phyloP scores from a whole-genome alignment of 2,888 invertebrate genomes.

The Caenorhabditis uteleia region DNA sequence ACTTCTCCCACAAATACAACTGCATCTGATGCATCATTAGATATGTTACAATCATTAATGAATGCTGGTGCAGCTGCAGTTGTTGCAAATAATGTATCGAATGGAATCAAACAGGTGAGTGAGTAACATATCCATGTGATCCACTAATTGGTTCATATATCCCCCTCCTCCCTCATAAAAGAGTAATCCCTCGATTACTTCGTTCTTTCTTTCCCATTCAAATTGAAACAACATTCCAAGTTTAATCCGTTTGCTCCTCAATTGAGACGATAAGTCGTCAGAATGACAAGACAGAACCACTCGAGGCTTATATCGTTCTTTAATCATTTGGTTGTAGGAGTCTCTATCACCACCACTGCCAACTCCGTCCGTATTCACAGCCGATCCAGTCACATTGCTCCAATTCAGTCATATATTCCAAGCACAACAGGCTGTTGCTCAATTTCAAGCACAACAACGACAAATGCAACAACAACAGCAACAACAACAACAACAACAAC shows the following conservation, averaged over 20 bases:
- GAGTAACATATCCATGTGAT: too few relatives aligned
- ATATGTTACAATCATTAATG: constrained; percentile 34
- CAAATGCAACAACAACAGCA: constrained; percentile 32
- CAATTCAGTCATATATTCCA: constrained; percentile 39
- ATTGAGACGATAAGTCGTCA: too few relatives aligned
- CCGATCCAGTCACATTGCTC: constrained; percentile 23
- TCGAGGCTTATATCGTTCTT: too few relatives aligned
- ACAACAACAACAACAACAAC: constrained; percentile 16
- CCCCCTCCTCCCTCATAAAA: too few relatives aligned
- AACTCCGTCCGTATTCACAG: constrained; percentile 23
- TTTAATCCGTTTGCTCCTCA: too few relatives aligned
- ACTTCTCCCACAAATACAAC: constrained; percentile 47
- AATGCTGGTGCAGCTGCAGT: constrained; percentile 22
- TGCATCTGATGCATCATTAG: constrained; percentile 43
- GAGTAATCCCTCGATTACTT: too few relatives aligned
- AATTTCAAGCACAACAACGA: constrained; percentile 13
- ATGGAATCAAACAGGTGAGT: neutral
- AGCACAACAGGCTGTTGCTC: constrained; percentile 38
- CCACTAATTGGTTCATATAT: too few relatives aligned
- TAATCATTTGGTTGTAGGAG: too few relatives aligned
- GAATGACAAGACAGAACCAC: too few relatives aligned
- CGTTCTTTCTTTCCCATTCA: too few relatives aligned
- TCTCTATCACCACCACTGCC: constrained; percentile 28
- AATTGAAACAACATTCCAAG: too few relatives aligned
- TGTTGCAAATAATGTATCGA: constrained; percentile 1